Evolutionary conservation across 2,113 vertebrate genomes (phyloP), one percentile per base, ranked within the genome.

Genomic region (Lichenostomus cassidix): DNA sequence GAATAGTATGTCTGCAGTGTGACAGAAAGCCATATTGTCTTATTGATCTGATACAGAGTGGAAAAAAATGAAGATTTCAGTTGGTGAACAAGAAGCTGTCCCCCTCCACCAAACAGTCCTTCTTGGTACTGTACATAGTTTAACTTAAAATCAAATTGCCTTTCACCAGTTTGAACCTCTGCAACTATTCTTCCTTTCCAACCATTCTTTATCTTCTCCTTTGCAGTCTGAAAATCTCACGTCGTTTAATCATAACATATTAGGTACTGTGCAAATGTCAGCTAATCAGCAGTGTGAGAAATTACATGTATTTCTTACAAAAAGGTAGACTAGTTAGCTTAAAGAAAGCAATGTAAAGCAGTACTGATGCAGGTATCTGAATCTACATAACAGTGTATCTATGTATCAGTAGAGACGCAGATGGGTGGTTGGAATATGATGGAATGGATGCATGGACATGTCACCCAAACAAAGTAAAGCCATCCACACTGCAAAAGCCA

Each of bases 371-470:
- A n/a, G 25, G 5, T 63, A 63, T n/a, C 56, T 47, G 0, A 64
- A 59, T 37, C 33, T 60, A 9, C 0, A 0, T 44, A 56, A 31
- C 33, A 46, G 7, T 8, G 1, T 53, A 53, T 41, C 18, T 41
- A 1, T 3, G 0, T 46, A 52, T 53, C 16, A 46, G 15, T 25
- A 86, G 29, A 15, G n/a, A 47, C 27, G 5, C 0, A 0, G 23
- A 41, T 42, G 16, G 18, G 22, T 76, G 46, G 28, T 11, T 67
- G 62, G 25, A 33, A 15, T 2, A 11, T 49, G 46, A 22, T 2
- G 2, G 25, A 49, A 63, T 56, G 60, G 39, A 47, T 63, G 29
- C 28, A 53, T 11, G 25, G 82, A 62, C 33, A 18, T 19, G 9
- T 47, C 23, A 67, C 33, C 4, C 29, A 59, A 55, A 52, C 0